phyloP scores from a whole-genome alignment of 53 echinoderm and acorn worm species.

The Echinarachnius parma region DNA sequence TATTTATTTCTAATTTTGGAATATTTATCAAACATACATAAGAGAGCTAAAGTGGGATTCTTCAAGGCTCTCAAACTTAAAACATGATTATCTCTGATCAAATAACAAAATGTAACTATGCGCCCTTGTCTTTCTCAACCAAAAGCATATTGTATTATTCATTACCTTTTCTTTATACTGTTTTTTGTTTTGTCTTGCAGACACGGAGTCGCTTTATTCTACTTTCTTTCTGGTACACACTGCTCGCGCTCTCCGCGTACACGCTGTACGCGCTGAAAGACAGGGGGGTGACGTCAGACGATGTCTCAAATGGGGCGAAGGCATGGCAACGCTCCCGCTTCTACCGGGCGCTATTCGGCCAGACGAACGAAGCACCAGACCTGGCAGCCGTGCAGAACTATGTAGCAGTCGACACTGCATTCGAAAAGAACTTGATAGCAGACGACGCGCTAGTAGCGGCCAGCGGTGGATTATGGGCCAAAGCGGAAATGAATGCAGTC shows the following conservation, averaged over 20 bases:
- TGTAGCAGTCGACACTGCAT: too few relatives aligned
- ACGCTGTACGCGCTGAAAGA: conserved; percentile 1
- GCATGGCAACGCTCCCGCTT: conserved; percentile 15
- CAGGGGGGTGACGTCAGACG: neutral
- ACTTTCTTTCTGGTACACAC: conserved; percentile 21
- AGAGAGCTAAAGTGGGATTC: neutral
- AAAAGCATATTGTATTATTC: neutral
- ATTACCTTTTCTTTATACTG: neutral
- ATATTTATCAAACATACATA: neutral
- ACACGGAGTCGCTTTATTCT: conserved; percentile 38
- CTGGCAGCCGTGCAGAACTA: too few relatives aligned
- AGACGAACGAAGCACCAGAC: neutral
- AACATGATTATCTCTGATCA: neutral
- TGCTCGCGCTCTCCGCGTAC: conserved; percentile 17
- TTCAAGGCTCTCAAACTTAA: neutral
- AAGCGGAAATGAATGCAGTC: conserved; percentile 13
- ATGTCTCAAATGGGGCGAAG: neutral
- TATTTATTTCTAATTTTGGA: too few relatives aligned
- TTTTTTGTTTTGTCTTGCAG: neutral
- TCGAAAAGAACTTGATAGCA: conserved; percentile 9
- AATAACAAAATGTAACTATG: neutral
- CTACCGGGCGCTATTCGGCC: conserved; percentile 5
- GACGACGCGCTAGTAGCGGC: conserved; percentile 7
- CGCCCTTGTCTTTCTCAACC: neutral
- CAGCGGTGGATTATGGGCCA: neutral